Evolutionary conservation across 2,888 invertebrate genomes (phyloP), one percentile per base, ranked within the genome.

Genomic region (Cylloceria caligata): DNA sequence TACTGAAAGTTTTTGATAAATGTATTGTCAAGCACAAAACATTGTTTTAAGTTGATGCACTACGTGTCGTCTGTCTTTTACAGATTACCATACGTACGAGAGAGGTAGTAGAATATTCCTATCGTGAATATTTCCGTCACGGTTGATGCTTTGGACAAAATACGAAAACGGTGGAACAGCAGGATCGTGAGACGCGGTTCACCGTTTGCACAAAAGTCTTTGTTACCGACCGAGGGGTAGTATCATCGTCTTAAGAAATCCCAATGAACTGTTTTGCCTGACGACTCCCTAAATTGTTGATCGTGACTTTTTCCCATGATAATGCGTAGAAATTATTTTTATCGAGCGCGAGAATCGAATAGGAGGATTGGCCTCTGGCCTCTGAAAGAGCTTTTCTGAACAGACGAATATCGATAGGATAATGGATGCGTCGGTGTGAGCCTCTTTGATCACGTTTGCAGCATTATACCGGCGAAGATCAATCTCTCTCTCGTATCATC

Each of bases 381-480:
- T 62, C 36, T 62, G 60, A 21, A 62, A 62, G 9, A n/a, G 16
- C 55, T n/a, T 36, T 19, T 19, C 36, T 19, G 2, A 21, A 9
- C 16, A 21, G 36, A 16, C 60, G 60, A 60, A 36, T 45, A 57
- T 55, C 57, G 5, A 27, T 7, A 6, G 55, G 42, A 55, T 64
- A 64, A 74, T 62, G 68, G 45, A 74, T 64, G 55, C 62, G 47
- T 36, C 68, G n/a, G 39, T 34, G 73, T 30, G 69, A 68, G 60
- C 1, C 42, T 27, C 80, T 80, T 74, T 80, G 74, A 80, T 68
- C 62, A 67, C 57, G 47, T 47, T 39, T 30, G 13, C 27, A 30
- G 55, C n/a, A 30, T 57, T 57, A 57, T n/a, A 57, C 9, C 16
- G 55, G 55, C 55, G 55, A 57, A 30, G 30, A 57, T 57, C 55